These are phyloP conservation scores for Chloebia gouldiae DNA, from an alignment of 2,113 vertebrate species.

Conservation along the genomic window DNA sequence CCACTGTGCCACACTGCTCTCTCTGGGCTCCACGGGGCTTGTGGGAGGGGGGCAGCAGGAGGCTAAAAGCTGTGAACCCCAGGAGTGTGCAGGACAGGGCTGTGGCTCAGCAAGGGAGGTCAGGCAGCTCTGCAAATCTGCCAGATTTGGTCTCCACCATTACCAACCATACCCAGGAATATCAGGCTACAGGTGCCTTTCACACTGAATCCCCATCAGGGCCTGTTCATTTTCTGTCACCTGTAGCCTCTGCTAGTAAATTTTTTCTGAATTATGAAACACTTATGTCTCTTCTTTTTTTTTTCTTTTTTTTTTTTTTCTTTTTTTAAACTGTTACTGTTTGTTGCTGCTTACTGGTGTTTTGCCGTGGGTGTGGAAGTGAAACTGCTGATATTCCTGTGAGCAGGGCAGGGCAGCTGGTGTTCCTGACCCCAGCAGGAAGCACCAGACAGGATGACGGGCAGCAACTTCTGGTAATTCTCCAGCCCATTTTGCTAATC, in stretches of 20 bases:
- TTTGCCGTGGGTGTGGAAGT: constrained; percentile 42
- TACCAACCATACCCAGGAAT: fast-evolving
- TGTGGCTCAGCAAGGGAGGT: not conserved
- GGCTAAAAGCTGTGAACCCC: not conserved
- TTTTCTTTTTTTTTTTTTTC: constrained; percentile 48
- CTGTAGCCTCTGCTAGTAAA: not conserved
- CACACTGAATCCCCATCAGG: fast-evolving
- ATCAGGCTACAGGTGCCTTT: not conserved
- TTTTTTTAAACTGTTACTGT: not conserved
- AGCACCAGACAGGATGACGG: not conserved
- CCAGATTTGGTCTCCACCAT: not conserved
- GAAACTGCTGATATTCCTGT: constrained; percentile 54
- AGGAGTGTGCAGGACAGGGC: not conserved
- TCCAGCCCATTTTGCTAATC: not conserved
- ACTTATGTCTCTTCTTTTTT: not conserved
- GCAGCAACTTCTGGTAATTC: not conserved
- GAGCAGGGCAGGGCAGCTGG: not conserved
- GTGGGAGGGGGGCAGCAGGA: not conserved
- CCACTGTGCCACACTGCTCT: not conserved
- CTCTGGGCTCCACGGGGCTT: fast-evolving
- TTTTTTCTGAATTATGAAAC: not conserved
- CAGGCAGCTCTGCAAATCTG: not conserved
- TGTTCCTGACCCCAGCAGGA: constrained; percentile 19
- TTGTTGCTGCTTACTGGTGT: not conserved
- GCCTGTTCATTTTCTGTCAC: not conserved